These are phyloP conservation scores for Aphelenchoides bicaudatus DNA, from an alignment of 2,888 invertebrate genomes.

Conservation along the genomic window DNA sequence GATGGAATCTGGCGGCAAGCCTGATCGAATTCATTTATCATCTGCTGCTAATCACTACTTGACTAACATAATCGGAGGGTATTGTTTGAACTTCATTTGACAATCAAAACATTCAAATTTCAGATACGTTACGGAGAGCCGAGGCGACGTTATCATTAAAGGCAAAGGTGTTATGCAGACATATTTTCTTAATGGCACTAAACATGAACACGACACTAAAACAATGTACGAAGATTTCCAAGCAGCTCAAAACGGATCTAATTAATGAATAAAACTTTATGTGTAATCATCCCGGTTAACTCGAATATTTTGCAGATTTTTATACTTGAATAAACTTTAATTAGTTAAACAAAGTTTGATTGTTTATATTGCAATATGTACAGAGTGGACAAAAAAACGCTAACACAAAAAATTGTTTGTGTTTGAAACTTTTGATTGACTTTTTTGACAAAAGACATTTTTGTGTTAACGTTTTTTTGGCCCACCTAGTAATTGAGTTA, in stretches of 20 bases:
- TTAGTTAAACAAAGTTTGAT: too few species aligned
- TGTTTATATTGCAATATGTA: too few species aligned
- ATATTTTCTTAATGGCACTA: neutral
- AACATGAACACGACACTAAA: neutral
- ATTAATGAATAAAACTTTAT: too few species aligned
- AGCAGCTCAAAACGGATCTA: too few species aligned
- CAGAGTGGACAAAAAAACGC: too few species aligned
- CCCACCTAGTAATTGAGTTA: too few species aligned
- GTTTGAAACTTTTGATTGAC: too few species aligned
- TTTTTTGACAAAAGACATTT: too few species aligned
- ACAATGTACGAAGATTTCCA: slow-evolving; percentile 11
- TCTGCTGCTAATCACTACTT: slow-evolving; percentile 2
- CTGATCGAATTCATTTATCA: slow-evolving; percentile 7
- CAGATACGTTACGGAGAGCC: slow-evolving; percentile 44
- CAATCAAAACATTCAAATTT: neutral
- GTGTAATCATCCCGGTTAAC: neutral
- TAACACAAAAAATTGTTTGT: too few species aligned
- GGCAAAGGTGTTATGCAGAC: slow-evolving; percentile 29
- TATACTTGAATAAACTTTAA: too few species aligned
- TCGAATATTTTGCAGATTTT: neutral
- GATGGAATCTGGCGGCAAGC: neutral
- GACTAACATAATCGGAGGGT: slow-evolving; percentile 1
- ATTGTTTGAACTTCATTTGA: neutral
- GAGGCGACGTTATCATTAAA: slow-evolving; percentile 57
- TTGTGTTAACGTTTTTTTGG: too few species aligned